Evolutionary conservation across 2,888 invertebrate species (phyloP).

Genomic region (Nephrotoma guestfalica): DNA sequence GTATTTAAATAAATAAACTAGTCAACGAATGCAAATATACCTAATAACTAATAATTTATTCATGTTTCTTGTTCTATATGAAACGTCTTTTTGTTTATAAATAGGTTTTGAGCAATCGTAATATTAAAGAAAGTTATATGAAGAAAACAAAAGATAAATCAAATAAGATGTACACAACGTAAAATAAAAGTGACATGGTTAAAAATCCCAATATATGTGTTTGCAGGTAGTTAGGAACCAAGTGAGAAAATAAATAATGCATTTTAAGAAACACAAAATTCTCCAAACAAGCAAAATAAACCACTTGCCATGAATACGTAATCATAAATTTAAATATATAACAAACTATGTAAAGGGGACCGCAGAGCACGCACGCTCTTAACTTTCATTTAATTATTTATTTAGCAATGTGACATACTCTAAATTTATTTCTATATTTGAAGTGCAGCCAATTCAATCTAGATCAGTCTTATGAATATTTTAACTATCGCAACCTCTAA

Average conservation of each 20-base stretch:
- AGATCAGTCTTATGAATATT: too few relatives aligned
- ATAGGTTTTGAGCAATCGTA: too few relatives aligned
- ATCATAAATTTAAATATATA: not conserved
- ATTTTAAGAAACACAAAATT: not conserved
- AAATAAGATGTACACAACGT: too few relatives aligned
- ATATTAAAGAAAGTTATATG: too few relatives aligned
- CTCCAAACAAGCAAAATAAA: not conserved
- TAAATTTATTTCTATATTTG: not conserved
- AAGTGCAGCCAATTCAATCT: not conserved
- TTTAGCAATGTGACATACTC: not conserved
- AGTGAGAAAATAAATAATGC: not conserved
- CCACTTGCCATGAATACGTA: not conserved
- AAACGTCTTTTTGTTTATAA: too few relatives aligned
- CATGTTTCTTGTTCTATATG: too few relatives aligned
- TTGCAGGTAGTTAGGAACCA: not conserved
- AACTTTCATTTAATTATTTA: not conserved
- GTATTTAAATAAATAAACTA: too few relatives aligned
- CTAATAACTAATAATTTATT: too few relatives aligned
- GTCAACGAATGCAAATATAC: too few relatives aligned
- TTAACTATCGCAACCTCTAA: not conserved
- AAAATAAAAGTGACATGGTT: too few relatives aligned
- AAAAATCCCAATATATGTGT: too few relatives aligned
- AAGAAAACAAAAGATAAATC: too few relatives aligned
- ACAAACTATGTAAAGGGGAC: not conserved
- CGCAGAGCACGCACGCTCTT: not conserved